These are phyloP conservation scores for Neoniphon sammara DNA, from an alignment of 2,797 vertebrate genomes.

Conservation along the genomic window DNA sequence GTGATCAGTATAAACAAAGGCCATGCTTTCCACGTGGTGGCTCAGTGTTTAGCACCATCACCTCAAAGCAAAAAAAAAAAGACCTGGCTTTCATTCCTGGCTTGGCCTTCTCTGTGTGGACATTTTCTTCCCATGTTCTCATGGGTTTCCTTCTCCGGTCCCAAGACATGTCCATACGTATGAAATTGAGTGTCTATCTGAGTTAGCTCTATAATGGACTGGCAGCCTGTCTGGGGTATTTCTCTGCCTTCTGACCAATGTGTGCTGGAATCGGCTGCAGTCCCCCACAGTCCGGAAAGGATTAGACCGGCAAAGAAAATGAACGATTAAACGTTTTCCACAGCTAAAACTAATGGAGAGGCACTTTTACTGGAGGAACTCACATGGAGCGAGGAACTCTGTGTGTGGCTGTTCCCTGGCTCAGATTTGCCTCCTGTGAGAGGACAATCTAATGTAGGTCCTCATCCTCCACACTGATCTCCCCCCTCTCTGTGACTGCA, in stretches of 20 bases:
- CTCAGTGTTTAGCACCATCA: conserved; percentile 35
- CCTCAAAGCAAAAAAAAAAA: conserved; percentile 25
- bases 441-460: conserved; percentile 37
- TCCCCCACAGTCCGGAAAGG: conserved; percentile 7
- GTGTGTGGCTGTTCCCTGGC: conserved; percentile 64
- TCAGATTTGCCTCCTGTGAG: conserved; percentile 46
- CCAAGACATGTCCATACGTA: conserved; percentile 21
- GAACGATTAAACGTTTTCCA: conserved; percentile 52
- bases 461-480: conserved; percentile 26
- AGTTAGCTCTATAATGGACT: conserved; percentile 15
- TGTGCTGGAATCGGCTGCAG: conserved; percentile 13
- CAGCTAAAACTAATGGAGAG: conserved; percentile 41
- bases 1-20: conserved; percentile 57
- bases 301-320: conserved; percentile 25
- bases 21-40: conserved; percentile 44
- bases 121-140: neutral
- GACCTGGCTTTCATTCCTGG: conserved; percentile 46
- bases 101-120: conserved; percentile 27
- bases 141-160: neutral
- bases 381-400: conserved; percentile 3
- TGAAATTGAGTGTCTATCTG: conserved; percentile 31
- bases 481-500: conserved; percentile 36
- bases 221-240: conserved; percentile 19
- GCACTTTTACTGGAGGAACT: conserved; percentile 41
- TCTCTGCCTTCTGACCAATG: conserved; percentile 37